Conservation (phyloP, 2,888 invertebrate genomes). For the Drosophila formosana region DNA sequence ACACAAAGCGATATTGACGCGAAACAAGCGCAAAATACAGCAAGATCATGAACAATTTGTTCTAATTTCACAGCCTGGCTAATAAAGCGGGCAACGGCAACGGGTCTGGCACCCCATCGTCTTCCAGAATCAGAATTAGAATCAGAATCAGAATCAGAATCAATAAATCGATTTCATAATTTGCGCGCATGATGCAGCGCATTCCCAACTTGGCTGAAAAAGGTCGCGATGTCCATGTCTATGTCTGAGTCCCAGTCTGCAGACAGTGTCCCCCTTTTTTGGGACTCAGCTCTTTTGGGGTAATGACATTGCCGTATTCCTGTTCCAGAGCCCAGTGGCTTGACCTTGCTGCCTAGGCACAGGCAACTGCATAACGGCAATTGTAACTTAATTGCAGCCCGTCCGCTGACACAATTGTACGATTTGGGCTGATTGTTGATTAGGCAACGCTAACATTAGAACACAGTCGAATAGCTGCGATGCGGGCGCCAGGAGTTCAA, state of each 20-base stretch:
- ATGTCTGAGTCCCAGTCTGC: conserved; percentile 4
- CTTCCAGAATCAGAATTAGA: conserved; percentile 11
- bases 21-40: conserved; percentile 23
- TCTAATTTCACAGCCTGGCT: conserved; percentile 66
- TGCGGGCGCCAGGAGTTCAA: conserved; percentile 66
- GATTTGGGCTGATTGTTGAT: conserved; percentile 72
- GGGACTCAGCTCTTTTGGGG: conserved; percentile 18
- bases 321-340: conserved; percentile 25
- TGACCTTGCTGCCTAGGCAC: conserved; percentile 68
- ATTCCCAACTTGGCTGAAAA: conserved; percentile 53
- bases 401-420: conserved; percentile 62
- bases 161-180: conserved; percentile 54
- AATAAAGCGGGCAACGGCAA: conserved; percentile 37
- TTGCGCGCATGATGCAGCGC: conserved; percentile 70
- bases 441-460: conserved; percentile 58
- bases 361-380: conserved; percentile 72
- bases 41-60: conserved; percentile 74
- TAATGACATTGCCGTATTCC: conserved; percentile 27
- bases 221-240: conserved; percentile 8
- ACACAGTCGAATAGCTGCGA: conserved; percentile 36
- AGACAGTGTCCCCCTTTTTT: conserved; percentile 32
- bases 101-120: conserved; percentile 14
- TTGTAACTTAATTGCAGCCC: conserved; percentile 75
- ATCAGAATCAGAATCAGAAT: conserved; percentile 12
- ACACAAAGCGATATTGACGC: conserved; percentile 32